Evolutionary conservation across 2,888 invertebrate species (phyloP).

Genomic region (Drosophila pegasa): DNA sequence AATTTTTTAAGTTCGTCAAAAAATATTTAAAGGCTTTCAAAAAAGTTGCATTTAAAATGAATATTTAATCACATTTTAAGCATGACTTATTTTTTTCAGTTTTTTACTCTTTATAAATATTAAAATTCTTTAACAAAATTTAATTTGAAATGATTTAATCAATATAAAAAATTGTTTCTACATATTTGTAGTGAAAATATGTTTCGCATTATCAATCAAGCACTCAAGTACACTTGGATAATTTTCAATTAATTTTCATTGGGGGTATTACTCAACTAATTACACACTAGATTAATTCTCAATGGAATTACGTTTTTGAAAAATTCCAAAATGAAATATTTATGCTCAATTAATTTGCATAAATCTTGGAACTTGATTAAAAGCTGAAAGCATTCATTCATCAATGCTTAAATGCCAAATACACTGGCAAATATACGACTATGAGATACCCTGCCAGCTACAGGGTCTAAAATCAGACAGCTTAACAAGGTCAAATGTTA

Average conservation of each 20-base stretch:
- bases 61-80: too few species aligned
- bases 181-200: too few species aligned
- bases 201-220: background rate
- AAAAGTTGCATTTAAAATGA: too few species aligned
- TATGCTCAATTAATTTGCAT: conserved; percentile 1
- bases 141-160: too few species aligned
- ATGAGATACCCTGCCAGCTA: background rate
- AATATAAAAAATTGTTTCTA: too few species aligned
- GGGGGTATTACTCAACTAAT: background rate
- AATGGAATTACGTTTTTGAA: background rate
- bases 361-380: background rate
- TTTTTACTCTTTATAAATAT: too few species aligned
- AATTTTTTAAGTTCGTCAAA: too few species aligned
- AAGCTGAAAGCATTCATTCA: background rate
- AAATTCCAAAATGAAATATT: background rate
- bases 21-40: too few species aligned
- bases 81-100: too few species aligned
- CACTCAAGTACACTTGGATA: background rate
- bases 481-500: too few species aligned
- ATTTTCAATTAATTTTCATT: background rate
- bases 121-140: too few species aligned
- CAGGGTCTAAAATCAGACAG: too few species aligned
- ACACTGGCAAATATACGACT: background rate
- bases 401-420: background rate
- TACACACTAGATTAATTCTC: background rate